Evolutionary conservation across 2,797 vertebrate genomes (phyloP).

Genomic region (Ctenosaura bakeri): DNA sequence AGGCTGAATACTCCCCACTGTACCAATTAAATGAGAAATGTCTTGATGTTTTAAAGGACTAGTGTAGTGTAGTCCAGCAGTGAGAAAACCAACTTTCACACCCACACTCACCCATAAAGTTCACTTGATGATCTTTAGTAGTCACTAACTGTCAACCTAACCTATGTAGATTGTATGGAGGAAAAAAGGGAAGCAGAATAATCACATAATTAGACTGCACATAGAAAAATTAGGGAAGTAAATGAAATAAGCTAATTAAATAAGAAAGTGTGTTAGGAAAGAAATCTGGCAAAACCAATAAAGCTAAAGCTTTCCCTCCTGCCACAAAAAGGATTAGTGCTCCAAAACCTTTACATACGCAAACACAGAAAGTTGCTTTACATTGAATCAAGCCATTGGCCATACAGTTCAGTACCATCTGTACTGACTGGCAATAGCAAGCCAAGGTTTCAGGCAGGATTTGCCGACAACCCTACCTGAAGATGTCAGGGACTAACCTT

Average conservation of each 20-base stretch:
- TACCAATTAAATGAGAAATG: background rate
- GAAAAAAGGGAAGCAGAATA: background rate
- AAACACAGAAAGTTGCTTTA: background rate
- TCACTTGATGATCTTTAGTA: background rate
- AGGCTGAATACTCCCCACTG: background rate
- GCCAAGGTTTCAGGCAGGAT: background rate
- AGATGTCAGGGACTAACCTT: background rate
- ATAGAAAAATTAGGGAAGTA: too few species aligned
- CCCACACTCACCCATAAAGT: background rate
- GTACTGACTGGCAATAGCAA: too few species aligned
- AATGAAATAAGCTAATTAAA: background rate
- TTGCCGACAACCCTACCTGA: background rate
- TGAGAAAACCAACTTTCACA: background rate
- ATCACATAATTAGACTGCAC: background rate
- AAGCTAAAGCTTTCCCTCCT: background rate
- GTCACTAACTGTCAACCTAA: background rate
- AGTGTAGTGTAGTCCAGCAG: background rate
- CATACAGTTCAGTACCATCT: background rate
- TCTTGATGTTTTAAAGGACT: background rate
- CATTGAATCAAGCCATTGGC: too few species aligned
- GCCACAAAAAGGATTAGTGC: background rate
- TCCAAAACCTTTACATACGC: background rate
- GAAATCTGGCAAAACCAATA: background rate
- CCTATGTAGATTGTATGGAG: background rate
- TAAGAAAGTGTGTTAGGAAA: background rate